Evolutionary conservation across 2,888 invertebrate genomes (phyloP), one percentile per base, ranked within the genome.

Genomic region (Melipona beecheii): DNA sequence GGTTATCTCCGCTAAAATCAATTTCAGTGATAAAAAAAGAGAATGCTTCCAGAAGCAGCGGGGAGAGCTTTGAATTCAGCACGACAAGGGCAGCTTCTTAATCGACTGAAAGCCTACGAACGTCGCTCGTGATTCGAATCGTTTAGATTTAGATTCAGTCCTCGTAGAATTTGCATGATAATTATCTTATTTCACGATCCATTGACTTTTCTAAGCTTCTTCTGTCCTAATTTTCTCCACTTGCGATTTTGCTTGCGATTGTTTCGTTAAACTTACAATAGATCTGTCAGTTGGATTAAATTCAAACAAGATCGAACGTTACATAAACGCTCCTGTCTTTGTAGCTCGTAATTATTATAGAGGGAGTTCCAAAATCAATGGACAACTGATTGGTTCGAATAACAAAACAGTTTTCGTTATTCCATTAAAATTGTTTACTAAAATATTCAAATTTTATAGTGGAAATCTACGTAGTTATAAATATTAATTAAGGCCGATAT

Each of bases 61-160:
- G 43, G 70, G n/a, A 2, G 31, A 78, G 71, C 66, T 83, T 75
- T 24, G 31, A 76, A 75, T 58, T 75, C 58, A 83, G 62, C 52
- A 27, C 62, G 9, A 9, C 43, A 43, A 9, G 21, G n/a, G 15
- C 0, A 9, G n/a, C 60, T 58, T 62, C 60, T 58, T 62, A 74
- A 75, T 71, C 70, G 73, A 60, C 24, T 82, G 70, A 74, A 79
- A 71, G 31, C 80, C 58, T 49, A 70, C 54, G 36, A 80, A 49
- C 31, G 65, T 56, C 15, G 56, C 24, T 58, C 56, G 56, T 64
- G 79, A 79, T 79, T 65, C 62, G 58, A 70, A 70, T n/a, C 65
- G 79, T 79, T 75, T 79, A 82, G 21, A 43, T 43, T 43, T 43
- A 43, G 43, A 43, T 43, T 43, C 43, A 43, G n/a, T n/a, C n/a